Evolutionary conservation across 2,113 vertebrate species (phyloP), one percentile per base, ranked within the genome.

Genomic region (Pelvicachromis taeniatus): DNA sequence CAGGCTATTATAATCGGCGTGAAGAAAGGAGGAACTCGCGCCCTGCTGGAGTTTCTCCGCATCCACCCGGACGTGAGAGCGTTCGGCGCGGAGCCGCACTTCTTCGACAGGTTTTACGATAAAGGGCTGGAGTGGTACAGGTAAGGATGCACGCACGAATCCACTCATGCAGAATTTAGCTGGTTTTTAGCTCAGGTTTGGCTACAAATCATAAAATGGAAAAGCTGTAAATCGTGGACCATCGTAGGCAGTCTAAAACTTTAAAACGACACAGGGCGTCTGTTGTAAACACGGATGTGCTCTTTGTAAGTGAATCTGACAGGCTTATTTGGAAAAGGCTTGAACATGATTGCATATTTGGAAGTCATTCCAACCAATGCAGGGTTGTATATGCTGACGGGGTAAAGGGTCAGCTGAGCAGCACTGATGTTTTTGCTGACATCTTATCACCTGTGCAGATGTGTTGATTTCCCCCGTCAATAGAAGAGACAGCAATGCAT

Each of bases 1-100:
- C 96, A 96, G 82, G 96, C 96, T 56, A 93, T 96, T 82, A 97
- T 96, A 61, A 94, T 96, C 48, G 94, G 95, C 4, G 90, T 96
- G 87, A 97, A 97, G 95, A 96, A 97, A 82, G 95, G 96, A 6
- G 96, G 97, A 9, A 96, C 94, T 21, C 93, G 96, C 26, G 96
- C 96, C 13, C 95, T 97, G 90, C 95, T 97, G 77, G 95, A 96
- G 95, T 96, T 96, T 80, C 93, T 96, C 45, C 96, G 96, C 88
- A 94, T 96, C 89, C 96, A 96, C 81, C 96, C 96, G n/a, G 97
- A 96, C 84, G 96, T 96, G 77, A 92, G 96, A 38, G 96, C 96
- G 3, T 91, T 97, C 77, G 97, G 96, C 1, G 92, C 96, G 1
- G 96, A 97, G 68, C 95, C 96, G 23, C 95, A 97, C 86, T 97